Percentiles rank a stretch among this genome's conserved stretches.
phyloP scores from a whole-genome alignment of 2,888 invertebrate species.

The Acronicta leporina region DNA sequence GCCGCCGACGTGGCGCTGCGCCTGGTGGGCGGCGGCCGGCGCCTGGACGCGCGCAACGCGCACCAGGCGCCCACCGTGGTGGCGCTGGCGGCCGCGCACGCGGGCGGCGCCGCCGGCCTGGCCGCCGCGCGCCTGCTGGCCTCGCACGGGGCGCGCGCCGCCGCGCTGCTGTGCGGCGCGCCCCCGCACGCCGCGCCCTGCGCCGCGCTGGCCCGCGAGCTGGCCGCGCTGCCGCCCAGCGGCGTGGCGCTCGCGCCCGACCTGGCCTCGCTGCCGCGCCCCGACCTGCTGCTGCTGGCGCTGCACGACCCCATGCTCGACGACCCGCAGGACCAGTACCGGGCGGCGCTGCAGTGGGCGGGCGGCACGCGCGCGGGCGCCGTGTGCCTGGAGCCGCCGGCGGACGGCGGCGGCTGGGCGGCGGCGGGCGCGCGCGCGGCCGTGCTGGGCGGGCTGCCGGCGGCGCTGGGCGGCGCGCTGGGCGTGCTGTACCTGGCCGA shows the following conservation, averaged over 20 bases:
- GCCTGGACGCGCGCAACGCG: constrained; percentile 95
- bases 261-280: constrained; percentile 57
- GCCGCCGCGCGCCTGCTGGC: constrained; percentile 94
- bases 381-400: constrained; percentile 90
- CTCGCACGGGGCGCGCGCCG: constrained; percentile 93
- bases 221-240: constrained; percentile 43
- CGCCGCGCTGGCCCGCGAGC: constrained; percentile 50
- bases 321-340: constrained; percentile 65
- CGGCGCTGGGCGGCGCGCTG: constrained; percentile 74
- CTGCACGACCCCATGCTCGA: constrained; percentile 72
- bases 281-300: constrained; percentile 74
- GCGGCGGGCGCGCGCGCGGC: constrained; percentile 72
- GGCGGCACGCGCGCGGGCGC: constrained; percentile 62
- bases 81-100: constrained; percentile 92
- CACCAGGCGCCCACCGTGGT: constrained; percentile 96
- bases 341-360: constrained; percentile 66
- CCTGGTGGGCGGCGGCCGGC: constrained; percentile 94
- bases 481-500: constrained; percentile 58
- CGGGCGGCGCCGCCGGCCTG: constrained; percentile 88
- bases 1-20: constrained; percentile 94
- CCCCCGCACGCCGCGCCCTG: constrained; percentile 67
- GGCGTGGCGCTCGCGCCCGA: constrained; percentile 42
- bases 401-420: constrained; percentile 88
- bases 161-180: constrained; percentile 79
- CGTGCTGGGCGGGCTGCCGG: constrained; percentile 77